Evolutionary conservation across 2,797 vertebrate species (phyloP), one percentile per base, ranked within the genome.

Genomic region (Cuniculus paca): DNA sequence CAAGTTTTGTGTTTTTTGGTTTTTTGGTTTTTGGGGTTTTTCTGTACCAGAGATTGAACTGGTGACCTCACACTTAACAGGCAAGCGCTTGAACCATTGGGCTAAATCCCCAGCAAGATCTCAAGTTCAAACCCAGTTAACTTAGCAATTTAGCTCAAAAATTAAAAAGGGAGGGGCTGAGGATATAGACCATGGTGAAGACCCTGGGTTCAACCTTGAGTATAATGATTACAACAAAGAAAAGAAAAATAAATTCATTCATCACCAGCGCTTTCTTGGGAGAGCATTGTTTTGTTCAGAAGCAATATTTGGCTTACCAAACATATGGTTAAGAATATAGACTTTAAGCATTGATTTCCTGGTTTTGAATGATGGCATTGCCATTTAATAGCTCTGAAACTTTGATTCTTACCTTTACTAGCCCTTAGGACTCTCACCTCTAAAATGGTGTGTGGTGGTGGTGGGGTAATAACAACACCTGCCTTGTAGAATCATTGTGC

Each of bases 221-320:
- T 31, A 48, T 14, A 48, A 72, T 4, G 39, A 36, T 16, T 17
- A 54, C 16, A 54, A 54, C 3, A 54, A 48, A 36, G 42, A 4
- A 72, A 45, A 13, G 11, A 24, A 31, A 31, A 75, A 17, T 50
- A 90, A 74, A 61, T 28, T 63, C 65, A 54, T 79, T 94, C 13
- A 84, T 81, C 74, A 81, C 58, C 79, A 78, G 48, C 48, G 20
- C 16, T 45, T 92, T 88, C 74, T 54, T 88, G 60, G 58, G 81
- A 92, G 17, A 91, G 13, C 42, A 77, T 39, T 87, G 42, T 91
- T 79, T 94, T 80, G 52, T 90, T 88, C 50, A 93, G 39, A 92
- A 94, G 50, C 92, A 94, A 95, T 85, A 81, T 13, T 63, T 85
- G 58, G 77, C 56, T 83, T 94, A 90, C 72, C n/a, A 81, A 88